phyloP scores from a whole-genome alignment of 2,797 vertebrate genomes.

The Sebastes elongatus region DNA sequence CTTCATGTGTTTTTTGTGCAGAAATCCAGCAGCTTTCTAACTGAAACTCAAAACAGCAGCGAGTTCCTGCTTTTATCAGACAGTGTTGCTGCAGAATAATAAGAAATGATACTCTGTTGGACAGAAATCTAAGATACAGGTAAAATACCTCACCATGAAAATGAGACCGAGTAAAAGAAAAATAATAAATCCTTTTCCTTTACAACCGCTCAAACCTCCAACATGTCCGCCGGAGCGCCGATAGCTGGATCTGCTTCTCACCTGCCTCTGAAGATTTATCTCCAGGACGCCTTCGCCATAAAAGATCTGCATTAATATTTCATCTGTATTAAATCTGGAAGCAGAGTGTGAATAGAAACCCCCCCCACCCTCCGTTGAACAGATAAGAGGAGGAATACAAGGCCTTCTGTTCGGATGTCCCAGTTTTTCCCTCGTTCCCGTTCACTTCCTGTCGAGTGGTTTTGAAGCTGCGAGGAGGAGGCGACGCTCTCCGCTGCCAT shows the following conservation, averaged over 20 bases:
- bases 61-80: too few species aligned
- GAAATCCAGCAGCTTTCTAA: too few species aligned
- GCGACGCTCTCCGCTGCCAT: background rate
- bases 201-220: background rate
- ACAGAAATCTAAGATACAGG: too few species aligned
- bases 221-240: background rate
- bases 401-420: background rate
- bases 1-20: too few species aligned
- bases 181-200: too few species aligned
- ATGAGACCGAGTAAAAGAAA: too few species aligned
- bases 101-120: too few species aligned
- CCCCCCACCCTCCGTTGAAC: background rate
- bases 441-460: background rate
- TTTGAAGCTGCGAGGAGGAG: background rate
- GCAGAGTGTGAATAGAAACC: background rate
- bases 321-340: conserved; percentile 1
- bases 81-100: too few species aligned
- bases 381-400: background rate
- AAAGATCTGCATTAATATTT: conserved; percentile 25
- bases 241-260: background rate
- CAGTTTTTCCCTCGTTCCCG: background rate
- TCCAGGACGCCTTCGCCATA: background rate
- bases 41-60: too few species aligned
- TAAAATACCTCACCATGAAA: too few species aligned
- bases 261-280: background rate